These are phyloP conservation scores for Chloroclystis v-ata DNA, from an alignment of 2,888 invertebrate species.

Conservation along the genomic window DNA sequence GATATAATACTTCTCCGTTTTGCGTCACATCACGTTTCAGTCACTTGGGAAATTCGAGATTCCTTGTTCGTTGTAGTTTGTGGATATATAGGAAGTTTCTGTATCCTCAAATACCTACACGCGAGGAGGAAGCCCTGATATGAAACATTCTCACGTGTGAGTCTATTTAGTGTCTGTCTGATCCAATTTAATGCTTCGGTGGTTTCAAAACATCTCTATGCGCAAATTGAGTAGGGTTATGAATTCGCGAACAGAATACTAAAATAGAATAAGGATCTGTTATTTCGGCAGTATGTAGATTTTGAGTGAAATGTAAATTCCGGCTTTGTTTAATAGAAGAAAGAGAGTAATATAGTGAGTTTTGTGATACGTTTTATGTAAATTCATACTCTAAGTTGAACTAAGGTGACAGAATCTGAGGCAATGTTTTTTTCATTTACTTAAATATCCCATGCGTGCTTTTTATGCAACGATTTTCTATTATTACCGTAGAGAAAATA, in stretches of 20 bases:
- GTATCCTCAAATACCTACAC: constrained; percentile 2
- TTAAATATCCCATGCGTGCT: too few relatives aligned
- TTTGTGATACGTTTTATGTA: too few relatives aligned
- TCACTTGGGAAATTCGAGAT: constrained; percentile 49
- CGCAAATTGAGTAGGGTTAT: constrained; percentile 13
- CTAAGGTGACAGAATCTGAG: too few relatives aligned
- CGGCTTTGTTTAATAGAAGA: background rate
- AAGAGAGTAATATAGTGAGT: too few relatives aligned
- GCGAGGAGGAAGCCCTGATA: constrained; percentile 21
- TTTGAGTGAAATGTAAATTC: background rate
- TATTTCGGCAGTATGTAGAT: background rate
- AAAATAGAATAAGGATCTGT: constrained; percentile 6
- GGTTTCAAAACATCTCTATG: constrained; percentile 19
- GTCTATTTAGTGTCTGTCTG: constrained; percentile 24
- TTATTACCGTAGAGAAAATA: too few relatives aligned
- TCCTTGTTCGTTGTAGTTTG: constrained; percentile 38
- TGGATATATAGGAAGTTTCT: constrained; percentile 39
- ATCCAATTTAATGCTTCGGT: constrained; percentile 25
- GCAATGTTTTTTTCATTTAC: too few relatives aligned
- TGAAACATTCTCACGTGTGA: constrained; percentile 17
- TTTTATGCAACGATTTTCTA: too few relatives aligned
- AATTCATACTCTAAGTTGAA: too few relatives aligned
- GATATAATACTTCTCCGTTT: constrained; percentile 40
- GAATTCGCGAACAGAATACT: constrained; percentile 4
- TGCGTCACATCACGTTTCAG: constrained; percentile 38